Conservation (phyloP, 1,140 invertebrate species). For the Lepidurus apus region DNA sequence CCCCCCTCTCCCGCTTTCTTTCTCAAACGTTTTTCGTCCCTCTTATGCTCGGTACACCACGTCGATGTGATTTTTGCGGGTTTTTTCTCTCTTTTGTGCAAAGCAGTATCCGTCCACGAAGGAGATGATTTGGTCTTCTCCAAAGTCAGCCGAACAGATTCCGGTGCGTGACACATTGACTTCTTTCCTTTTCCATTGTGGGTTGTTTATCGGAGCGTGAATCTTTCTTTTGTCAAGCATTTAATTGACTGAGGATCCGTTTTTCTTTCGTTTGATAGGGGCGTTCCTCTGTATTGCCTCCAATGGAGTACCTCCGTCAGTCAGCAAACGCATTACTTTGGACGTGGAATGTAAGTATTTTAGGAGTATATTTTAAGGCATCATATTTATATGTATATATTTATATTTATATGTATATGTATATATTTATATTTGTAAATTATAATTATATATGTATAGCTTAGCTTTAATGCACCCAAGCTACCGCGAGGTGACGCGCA, state of each 20-base stretch:
- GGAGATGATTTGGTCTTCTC: slow-evolving; percentile 75
- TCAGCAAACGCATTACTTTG: slow-evolving; percentile 77
- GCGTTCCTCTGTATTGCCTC: slow-evolving; percentile 68
- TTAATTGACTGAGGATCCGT: slow-evolving; percentile 41
- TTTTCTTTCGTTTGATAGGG: slow-evolving; percentile 52
- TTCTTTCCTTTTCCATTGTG: not conserved
- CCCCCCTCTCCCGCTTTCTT: not conserved
- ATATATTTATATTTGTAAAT: not conserved
- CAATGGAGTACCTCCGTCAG: slow-evolving; percentile 79
- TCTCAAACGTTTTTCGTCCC: not conserved
- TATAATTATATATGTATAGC: not conserved
- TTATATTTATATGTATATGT: no score
- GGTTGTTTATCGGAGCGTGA: not conserved
- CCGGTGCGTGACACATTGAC: slow-evolving; percentile 51
- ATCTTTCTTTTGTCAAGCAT: not conserved
- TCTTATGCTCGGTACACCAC: not conserved
- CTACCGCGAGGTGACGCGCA: no score
- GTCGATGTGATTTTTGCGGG: not conserved
- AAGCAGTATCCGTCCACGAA: slow-evolving; percentile 45
- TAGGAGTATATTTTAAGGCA: no score
- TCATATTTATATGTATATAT: not conserved
- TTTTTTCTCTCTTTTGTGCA: not conserved
- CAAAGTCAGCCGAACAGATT: slow-evolving; percentile 75
- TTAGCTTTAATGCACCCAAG: not conserved
- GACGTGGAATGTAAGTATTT: slow-evolving; percentile 78